These are phyloP conservation scores for Arenicola marina DNA, from an alignment of 2,888 invertebrate genomes.

Conservation along the genomic window DNA sequence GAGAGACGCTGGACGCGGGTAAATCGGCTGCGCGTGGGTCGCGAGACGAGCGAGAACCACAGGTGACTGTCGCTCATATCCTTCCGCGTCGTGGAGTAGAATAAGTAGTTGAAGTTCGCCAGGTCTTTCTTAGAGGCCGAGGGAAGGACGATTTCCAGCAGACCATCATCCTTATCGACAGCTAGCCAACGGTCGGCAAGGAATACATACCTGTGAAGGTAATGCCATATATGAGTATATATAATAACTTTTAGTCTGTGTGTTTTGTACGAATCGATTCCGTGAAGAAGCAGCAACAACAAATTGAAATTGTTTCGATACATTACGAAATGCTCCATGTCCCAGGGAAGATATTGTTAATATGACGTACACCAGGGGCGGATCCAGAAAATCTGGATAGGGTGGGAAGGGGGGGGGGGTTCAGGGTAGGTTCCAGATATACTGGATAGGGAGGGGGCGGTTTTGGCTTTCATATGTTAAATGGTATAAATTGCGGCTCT, in stretches of 20 bases:
- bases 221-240: background rate
- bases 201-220: constrained; percentile 44
- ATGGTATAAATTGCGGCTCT: no score
- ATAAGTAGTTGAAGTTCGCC: constrained; percentile 56
- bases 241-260: background rate
- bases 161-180: constrained; percentile 58
- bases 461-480: no score
- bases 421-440: no score
- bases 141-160: constrained; percentile 59
- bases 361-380: no score
- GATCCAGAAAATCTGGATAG: no score
- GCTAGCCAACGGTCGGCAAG: constrained; percentile 59
- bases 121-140: constrained; percentile 55
- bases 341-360: no score
- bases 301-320: no score
- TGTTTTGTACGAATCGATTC: background rate
- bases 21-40: constrained; percentile 60
- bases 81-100: constrained; percentile 48
- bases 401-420: no score
- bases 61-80: constrained; percentile 61
- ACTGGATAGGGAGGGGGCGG: no score
- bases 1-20: constrained; percentile 52
- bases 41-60: constrained; percentile 60
- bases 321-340: no score
- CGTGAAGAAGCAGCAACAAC: background rate